Percentiles rank a stretch among this genome's conserved stretches.
Conservation (phyloP, 2,797 vertebrate genomes). For the Dipus sagitta region DNA sequence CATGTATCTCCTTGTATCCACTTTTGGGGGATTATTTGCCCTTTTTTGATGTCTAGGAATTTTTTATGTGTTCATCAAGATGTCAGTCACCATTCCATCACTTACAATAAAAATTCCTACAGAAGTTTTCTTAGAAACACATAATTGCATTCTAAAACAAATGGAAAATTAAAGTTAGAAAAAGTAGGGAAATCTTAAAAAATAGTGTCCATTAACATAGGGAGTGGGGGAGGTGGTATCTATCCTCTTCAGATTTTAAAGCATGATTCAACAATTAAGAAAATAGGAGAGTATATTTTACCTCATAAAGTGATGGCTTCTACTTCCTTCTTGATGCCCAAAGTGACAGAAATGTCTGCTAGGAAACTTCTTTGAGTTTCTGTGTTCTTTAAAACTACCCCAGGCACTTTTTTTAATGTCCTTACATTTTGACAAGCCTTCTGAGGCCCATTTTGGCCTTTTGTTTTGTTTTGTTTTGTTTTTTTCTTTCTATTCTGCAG, state of each 20-base stretch:
- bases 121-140: slow-evolving; percentile 48
- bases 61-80: not conserved
- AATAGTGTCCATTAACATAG: not conserved
- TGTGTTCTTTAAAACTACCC: not conserved
- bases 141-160: slow-evolving; percentile 25
- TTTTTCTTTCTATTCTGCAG: not conserved
- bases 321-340: slow-evolving; percentile 18
- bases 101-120: slow-evolving; percentile 44
- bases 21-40: slow-evolving; percentile 15
- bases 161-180: slow-evolving; percentile 36
- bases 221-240: too few species aligned
- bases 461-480: too few species aligned
- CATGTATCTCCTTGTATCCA: not conserved
- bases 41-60: slow-evolving; percentile 42
- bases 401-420: not conserved
- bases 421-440: slow-evolving; percentile 37
- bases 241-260: not conserved
- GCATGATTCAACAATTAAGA: slow-evolving; percentile 12
- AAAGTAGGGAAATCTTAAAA: slow-evolving; percentile 25
- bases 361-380: slow-evolving; percentile 22
- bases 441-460: not conserved
- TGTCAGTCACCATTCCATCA: not conserved
- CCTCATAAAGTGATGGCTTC: not conserved
- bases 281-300: slow-evolving; percentile 6
- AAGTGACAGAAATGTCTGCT: not conserved